Conservation (phyloP, 2,113 vertebrate species). For the Argyrosomus japonicus region DNA sequence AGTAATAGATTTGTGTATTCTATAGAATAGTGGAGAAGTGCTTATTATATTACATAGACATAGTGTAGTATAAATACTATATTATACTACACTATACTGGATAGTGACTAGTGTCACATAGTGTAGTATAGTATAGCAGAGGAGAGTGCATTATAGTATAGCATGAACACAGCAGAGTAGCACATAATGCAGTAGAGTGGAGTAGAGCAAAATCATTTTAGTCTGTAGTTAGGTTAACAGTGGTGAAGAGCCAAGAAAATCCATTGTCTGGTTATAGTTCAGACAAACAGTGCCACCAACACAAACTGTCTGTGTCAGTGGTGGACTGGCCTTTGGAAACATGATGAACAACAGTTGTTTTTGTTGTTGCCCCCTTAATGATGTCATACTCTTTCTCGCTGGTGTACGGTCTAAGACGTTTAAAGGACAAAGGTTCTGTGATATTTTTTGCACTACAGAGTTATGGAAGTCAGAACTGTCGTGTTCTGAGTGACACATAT, state of each 20-base stretch:
- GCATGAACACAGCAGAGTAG: background rate
- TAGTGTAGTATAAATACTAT: no score
- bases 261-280: constrained; percentile 43
- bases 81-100: no score
- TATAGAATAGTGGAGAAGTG: background rate
- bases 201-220: background rate
- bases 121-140: background rate
- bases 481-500: no score
- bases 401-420: background rate
- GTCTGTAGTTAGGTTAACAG: background rate
- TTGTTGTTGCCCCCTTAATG: constrained; percentile 26
- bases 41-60: background rate
- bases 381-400: constrained; percentile 4
- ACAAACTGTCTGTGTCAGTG: constrained; percentile 24
- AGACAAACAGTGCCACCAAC: constrained; percentile 11
- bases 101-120: no score
- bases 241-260: constrained; percentile 21
- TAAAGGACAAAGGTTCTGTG: background rate
- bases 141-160: background rate
- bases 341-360: constrained; percentile 23
- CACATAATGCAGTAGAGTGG: background rate
- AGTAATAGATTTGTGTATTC: background rate
- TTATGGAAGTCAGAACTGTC: background rate
- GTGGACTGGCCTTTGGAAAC: constrained; percentile 22
- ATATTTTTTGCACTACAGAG: background rate